Base-by-base conservation (phyloP, 2,888 invertebrate species). In the Trissolcus brochymenae region DNA sequence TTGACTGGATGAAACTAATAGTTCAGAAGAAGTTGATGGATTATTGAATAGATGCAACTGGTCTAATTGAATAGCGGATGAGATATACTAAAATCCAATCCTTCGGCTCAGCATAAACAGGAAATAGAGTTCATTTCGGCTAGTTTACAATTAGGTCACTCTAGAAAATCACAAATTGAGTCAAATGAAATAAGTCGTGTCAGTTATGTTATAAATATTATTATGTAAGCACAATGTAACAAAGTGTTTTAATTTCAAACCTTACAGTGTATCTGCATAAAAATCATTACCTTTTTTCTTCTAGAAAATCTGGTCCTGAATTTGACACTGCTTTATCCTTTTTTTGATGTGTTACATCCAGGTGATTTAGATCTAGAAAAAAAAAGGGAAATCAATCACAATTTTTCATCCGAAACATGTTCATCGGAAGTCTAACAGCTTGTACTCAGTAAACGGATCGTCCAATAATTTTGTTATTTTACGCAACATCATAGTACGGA, bases 391-490 rank as follows among this genome's bases (percentile, higher is more conserved):
- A n/a, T n/a, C n/a, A n/a, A n/a, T n/a, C n/a, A n/a, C n/a, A n/a
- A n/a, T n/a, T n/a, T n/a, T n/a, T n/a, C n/a, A n/a, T n/a, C n/a
- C n/a, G n/a, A n/a, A n/a, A n/a, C n/a, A n/a, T n/a, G n/a, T n/a
- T 16, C 1, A 29, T 7, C 6, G 6, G 62, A 68, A 60, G 11
- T 40, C 4, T 41, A 25, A 49, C 49, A 43, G 7, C 51, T 59
- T 68, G 17, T 61, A 64, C 54, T 16, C 41, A 67, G 72, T 61
- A 64, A 65, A 61, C 67, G 35, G 73, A 68, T 73, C 72, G 71
- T 68, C 64, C 57, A 73, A 68, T 59, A 51, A 41, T 14, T 50
- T 57, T 14, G 17, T 53, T 71, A 76, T 66, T 54, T 55, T 61
- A 57, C 17, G 17, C 41, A 60, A n/a, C 19, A 62, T 61, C 59